phyloP scores from a whole-genome alignment of 1,140 invertebrate species.

The Bombus confusus region DNA sequence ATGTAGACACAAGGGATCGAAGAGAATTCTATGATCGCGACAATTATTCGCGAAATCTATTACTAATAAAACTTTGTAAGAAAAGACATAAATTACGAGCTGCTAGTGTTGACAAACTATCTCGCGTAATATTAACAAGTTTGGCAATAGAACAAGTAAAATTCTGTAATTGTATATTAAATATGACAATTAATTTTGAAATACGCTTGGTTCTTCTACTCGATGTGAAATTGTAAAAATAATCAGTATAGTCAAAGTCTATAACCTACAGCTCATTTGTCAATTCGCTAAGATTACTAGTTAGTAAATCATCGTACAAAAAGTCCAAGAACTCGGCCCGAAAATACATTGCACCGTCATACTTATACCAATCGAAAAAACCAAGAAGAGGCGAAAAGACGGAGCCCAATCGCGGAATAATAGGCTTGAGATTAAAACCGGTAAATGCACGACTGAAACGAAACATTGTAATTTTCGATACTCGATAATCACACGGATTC shows the following conservation, averaged over 20 bases:
- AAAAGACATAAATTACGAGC: background rate
- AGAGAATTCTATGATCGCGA: no score
- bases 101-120: background rate
- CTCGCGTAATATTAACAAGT: background rate
- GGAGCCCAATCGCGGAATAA: constrained; percentile 15
- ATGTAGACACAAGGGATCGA: no score
- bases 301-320: no score
- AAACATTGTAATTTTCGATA: constrained; percentile 63
- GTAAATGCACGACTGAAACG: constrained; percentile 32
- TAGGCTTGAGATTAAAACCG: constrained; percentile 46
- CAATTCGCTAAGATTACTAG: no score
- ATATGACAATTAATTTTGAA: no score
- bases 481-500: constrained; percentile 60
- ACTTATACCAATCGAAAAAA: background rate
- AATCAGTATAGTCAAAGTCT: no score
- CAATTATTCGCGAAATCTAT: no score
- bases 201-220: no score
- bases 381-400: background rate
- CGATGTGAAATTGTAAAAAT: no score
- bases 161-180: background rate
- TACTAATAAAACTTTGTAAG: background rate
- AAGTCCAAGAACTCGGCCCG: background rate
- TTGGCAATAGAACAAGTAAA: background rate
- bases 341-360: background rate
- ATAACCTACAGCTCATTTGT: no score